These are phyloP conservation scores for Catotricha subobsoleta DNA, from an alignment of 2,888 invertebrate genomes.

Conservation along the genomic window DNA sequence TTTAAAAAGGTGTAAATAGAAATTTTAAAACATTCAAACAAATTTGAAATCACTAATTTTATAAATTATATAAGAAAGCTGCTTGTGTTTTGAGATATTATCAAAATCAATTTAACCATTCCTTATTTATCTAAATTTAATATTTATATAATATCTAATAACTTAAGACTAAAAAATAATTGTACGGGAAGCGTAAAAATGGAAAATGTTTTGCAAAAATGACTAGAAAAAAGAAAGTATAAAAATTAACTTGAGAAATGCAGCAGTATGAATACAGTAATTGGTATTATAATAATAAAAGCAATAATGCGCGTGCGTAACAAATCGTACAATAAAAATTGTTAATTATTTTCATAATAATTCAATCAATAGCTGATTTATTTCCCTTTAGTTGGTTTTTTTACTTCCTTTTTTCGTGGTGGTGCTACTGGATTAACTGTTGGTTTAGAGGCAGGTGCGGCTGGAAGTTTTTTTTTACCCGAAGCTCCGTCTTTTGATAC, in stretches of 20 bases:
- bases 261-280: slow-evolving; percentile 2
- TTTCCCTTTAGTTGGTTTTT: slow-evolving; percentile 22
- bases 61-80: too few relatives aligned
- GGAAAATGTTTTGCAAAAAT: neutral
- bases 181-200: neutral
- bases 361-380: too few relatives aligned
- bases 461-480: slow-evolving; percentile 9
- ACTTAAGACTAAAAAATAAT: neutral
- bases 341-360: slow-evolving; percentile 1
- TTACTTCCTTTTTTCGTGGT: slow-evolving; percentile 35
- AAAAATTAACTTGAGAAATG: slow-evolving; percentile 3
- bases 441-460: slow-evolving; percentile 8
- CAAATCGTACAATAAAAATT: neutral
- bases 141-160: too few relatives aligned
- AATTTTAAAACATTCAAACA: too few relatives aligned
- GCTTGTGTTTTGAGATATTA: too few relatives aligned
- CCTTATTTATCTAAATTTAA: too few relatives aligned
- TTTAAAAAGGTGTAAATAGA: too few relatives aligned
- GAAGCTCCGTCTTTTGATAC: neutral
- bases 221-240: neutral
- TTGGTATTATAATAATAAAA: slow-evolving; percentile 4
- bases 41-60: too few relatives aligned
- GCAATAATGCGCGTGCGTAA: neutral
- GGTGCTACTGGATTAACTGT: slow-evolving; percentile 30
- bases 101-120: too few relatives aligned